A percentile compares a stretch with the other conserved stretches of the same genome.
phyloP scores from a whole-genome alignment of 2,113 vertebrate species.

The Bambusicola thoracicus region DNA sequence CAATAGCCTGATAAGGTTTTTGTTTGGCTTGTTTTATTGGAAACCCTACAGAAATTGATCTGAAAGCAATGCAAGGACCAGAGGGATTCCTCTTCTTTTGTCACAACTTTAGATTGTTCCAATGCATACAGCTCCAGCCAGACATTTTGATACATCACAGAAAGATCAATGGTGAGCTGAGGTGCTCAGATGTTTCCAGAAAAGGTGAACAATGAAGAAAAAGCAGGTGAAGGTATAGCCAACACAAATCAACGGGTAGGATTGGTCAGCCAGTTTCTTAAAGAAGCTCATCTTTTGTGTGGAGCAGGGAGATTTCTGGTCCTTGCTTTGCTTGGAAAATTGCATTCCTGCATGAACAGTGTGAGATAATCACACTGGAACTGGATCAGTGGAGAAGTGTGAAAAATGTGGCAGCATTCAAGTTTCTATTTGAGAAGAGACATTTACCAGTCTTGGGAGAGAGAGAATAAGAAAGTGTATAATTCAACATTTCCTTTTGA shows the following conservation, averaged over 20 bases:
- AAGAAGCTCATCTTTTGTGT: not conserved
- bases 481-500: constrained; percentile 65
- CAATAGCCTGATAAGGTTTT: not conserved
- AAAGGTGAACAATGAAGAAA: not conserved
- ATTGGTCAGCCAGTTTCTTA: not conserved
- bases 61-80: not conserved
- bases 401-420: constrained; percentile 56
- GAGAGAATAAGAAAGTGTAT: constrained; percentile 63
- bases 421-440: constrained; percentile 51
- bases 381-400: constrained; percentile 62
- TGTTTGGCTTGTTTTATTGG: not conserved
- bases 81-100: not conserved
- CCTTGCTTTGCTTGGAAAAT: not conserved
- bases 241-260: not conserved
- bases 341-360: constrained; percentile 18
- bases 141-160: not conserved
- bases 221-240: not conserved
- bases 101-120: not conserved
- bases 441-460: constrained; percentile 60
- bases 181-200: not conserved
- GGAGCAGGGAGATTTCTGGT: not conserved
- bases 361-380: constrained; percentile 56
- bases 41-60: constrained; percentile 18
- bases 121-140: not conserved
- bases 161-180: not conserved